Evolutionary conservation across 2,797 vertebrate species (phyloP).

Genomic region (Serranus cabrilla): DNA sequence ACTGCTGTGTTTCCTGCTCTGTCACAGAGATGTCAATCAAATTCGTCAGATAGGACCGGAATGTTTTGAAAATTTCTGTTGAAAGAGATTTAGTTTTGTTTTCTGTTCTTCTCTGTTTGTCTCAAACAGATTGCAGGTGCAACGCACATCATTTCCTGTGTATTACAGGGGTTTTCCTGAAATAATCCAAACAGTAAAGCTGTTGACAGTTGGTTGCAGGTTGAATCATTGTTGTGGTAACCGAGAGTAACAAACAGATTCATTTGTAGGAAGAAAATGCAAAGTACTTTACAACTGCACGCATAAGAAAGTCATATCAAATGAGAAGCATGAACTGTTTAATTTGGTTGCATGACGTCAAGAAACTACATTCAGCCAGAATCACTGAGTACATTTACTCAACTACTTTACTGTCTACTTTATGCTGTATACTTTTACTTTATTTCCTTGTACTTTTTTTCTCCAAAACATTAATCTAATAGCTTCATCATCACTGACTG

Average conservation of each 20-base stretch:
- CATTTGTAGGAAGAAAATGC: slow-evolving; percentile 1
- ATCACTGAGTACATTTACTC: neutral
- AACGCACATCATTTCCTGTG: slow-evolving; percentile 25
- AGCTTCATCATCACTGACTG: neutral
- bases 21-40: slow-evolving; percentile 15
- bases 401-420: neutral
- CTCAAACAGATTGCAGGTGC: slow-evolving; percentile 20
- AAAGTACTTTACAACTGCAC: neutral
- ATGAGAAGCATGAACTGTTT: neutral
- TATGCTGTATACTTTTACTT: neutral
- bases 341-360: neutral
- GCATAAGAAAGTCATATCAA: neutral
- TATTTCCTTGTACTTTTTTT: neutral
- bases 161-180: slow-evolving; percentile 47
- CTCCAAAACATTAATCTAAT: neutral
- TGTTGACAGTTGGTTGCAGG: neutral
- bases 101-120: slow-evolving; percentile 31
- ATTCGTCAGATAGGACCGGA: neutral
- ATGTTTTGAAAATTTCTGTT: slow-evolving; percentile 2
- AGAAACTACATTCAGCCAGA: neutral
- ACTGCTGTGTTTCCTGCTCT: neutral
- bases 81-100: slow-evolving; percentile 1
- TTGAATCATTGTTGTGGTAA: slow-evolving; percentile 6
- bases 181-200: neutral
- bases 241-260: slow-evolving; percentile 12